phyloP scores from a whole-genome alignment of 2,888 invertebrate species.

The Lepetodrilus schrolli region DNA sequence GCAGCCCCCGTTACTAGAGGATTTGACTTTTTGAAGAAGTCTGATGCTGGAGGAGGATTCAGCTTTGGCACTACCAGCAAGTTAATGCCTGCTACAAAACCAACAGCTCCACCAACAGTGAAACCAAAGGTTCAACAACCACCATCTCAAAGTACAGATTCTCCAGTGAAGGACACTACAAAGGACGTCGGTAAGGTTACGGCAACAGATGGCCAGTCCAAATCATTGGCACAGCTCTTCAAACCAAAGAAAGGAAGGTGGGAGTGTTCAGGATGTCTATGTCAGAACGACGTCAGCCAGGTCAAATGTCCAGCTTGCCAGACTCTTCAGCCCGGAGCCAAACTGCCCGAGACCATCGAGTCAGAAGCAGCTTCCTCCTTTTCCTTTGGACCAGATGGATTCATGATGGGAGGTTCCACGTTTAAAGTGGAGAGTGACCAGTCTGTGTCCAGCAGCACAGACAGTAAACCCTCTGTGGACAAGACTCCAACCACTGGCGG shows the following conservation, averaged over 20 bases:
- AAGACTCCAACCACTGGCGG: not conserved
- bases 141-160: too few species aligned
- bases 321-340: conserved; percentile 65
- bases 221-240: conserved; percentile 74
- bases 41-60: too few species aligned
- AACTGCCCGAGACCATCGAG: conserved; percentile 25
- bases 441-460: conserved; percentile 35
- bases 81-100: too few species aligned
- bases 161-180: too few species aligned
- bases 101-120: too few species aligned
- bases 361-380: conserved; percentile 4
- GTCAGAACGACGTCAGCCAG: conserved; percentile 77
- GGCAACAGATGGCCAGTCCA: not conserved
- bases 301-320: conserved; percentile 69
- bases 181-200: not conserved
- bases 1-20: too few species aligned
- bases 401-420: not conserved
- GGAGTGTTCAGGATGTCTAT: conserved; percentile 82
- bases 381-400: conserved; percentile 20
- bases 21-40: too few species aligned
- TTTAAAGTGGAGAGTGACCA: not conserved
- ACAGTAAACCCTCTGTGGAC: not conserved
- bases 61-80: too few species aligned
- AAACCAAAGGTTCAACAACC: too few species aligned
- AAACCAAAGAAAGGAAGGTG: conserved; percentile 80